These are phyloP conservation scores for Amphipoea lucens DNA, from an alignment of 2,888 invertebrate genomes.

Conservation along the genomic window DNA sequence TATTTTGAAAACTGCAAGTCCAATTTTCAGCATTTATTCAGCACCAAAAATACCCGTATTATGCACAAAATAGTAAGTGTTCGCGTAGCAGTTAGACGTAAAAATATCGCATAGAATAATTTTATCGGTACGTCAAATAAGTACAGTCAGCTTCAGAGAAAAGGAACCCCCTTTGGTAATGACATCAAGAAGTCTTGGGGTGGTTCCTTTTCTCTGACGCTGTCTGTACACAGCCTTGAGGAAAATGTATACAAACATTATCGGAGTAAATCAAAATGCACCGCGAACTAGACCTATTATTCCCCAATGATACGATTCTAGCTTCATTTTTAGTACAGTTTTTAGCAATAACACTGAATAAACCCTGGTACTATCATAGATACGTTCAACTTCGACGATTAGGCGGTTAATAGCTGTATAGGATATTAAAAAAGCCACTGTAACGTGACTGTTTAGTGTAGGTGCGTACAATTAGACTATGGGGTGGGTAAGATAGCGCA, in stretches of 20 bases:
- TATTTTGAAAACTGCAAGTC: constrained; percentile 39
- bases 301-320: constrained; percentile 6
- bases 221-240: constrained; percentile 28
- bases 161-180: too few species aligned
- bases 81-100: constrained; percentile 57
- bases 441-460: constrained; percentile 52
- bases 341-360: constrained; percentile 57
- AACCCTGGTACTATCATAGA: constrained; percentile 39
- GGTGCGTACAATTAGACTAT: constrained; percentile 49
- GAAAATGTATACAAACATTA: constrained; percentile 47
- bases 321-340: constrained; percentile 42
- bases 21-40: constrained; percentile 48
- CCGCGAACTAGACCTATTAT: constrained; percentile 7
- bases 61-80: constrained; percentile 62
- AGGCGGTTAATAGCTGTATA: constrained; percentile 47
- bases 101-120: constrained; percentile 52
- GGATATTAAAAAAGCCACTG: constrained; percentile 42
- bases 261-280: neutral
- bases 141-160: constrained; percentile 12
- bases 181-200: too few species aligned
- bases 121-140: constrained; percentile 39
- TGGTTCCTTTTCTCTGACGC: too few species aligned
- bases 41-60: constrained; percentile 57
- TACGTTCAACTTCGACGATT: constrained; percentile 38
- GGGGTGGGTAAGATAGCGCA: constrained; percentile 32